Conservation (phyloP, 2,888 invertebrate species). For the Gnatocerus cornutus region DNA sequence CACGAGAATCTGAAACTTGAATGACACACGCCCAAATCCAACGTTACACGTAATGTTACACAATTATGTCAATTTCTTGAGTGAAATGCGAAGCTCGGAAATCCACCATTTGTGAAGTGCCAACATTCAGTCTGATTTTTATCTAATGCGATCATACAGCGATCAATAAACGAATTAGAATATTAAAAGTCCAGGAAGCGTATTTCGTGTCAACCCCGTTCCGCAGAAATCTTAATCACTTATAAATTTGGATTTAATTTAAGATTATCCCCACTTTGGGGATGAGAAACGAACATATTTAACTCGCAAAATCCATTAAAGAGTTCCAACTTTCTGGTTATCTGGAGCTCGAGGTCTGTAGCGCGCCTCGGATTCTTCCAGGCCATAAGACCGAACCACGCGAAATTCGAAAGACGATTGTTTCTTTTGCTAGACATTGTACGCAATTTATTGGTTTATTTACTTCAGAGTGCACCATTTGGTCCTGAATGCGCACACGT, state of each 20-base stretch:
- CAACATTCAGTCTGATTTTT: too few relatives aligned
- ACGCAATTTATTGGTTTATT: slow-evolving; percentile 50
- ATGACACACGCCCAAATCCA: too few relatives aligned
- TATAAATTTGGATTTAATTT: slow-evolving; percentile 60
- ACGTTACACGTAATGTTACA: too few relatives aligned
- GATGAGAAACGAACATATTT: slow-evolving; percentile 64
- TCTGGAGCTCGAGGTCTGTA: slow-evolving; percentile 58
- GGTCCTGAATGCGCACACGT: slow-evolving; percentile 1
- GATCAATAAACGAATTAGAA: not conserved
- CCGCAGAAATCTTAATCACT: slow-evolving; percentile 55
- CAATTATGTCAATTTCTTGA: too few relatives aligned
- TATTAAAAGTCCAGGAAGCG: not conserved
- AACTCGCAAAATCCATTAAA: slow-evolving; percentile 65
- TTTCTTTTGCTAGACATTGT: slow-evolving; percentile 43
- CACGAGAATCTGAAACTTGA: too few relatives aligned
- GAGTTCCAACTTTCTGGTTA: slow-evolving; percentile 62
- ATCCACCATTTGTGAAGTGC: too few relatives aligned
- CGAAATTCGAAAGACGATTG: slow-evolving; percentile 12
- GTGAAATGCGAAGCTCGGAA: too few relatives aligned
- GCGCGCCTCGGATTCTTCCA: slow-evolving; percentile 57
- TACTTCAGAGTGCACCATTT: slow-evolving; percentile 36
- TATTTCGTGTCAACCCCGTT: not conserved
- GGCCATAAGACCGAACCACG: slow-evolving; percentile 57
- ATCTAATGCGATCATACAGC: not conserved
- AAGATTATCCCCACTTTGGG: slow-evolving; percentile 54